These are phyloP conservation scores for Drosophila nigromelanica DNA, from an alignment of 1,140 invertebrate species.

Conservation along the genomic window DNA sequence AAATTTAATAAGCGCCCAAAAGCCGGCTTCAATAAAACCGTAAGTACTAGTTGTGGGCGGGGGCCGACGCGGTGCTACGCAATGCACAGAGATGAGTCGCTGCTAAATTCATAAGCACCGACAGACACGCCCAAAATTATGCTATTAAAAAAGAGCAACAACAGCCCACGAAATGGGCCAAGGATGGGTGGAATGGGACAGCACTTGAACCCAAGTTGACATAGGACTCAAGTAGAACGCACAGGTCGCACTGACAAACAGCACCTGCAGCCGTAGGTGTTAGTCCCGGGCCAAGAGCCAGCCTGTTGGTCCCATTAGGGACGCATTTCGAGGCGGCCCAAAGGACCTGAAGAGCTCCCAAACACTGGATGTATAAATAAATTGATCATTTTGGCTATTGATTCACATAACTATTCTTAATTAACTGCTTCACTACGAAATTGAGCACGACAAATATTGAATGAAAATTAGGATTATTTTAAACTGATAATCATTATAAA, in stretches of 20 bases:
- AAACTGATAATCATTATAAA: no score
- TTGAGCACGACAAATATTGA: no score
- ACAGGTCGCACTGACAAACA: slow-evolving; percentile 3
- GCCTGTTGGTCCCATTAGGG: slow-evolving; percentile 56
- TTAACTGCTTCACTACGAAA: no score
- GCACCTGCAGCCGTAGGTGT: slow-evolving; percentile 4
- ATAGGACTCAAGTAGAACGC: slow-evolving; percentile 4
- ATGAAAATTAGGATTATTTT: no score
- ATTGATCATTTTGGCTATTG: no score
- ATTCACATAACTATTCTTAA: no score
- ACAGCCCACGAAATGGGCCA: slow-evolving; percentile 7
- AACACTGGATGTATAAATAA: no score
- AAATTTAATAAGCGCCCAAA: slow-evolving; percentile 75
- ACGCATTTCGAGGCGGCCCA: not conserved
- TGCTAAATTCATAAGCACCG: slow-evolving; percentile 59
- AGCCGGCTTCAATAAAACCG: slow-evolving; percentile 66
- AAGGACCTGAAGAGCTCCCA: not conserved
- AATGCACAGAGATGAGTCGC: slow-evolving; percentile 23
- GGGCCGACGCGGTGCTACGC: not conserved
- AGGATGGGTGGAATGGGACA: not conserved
- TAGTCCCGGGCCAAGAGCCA: not conserved
- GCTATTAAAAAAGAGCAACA: slow-evolving; percentile 61
- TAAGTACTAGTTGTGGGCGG: slow-evolving; percentile 40
- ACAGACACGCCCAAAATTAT: slow-evolving; percentile 58
- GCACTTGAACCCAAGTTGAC: slow-evolving; percentile 32